phyloP scores from a whole-genome alignment of 2,888 invertebrate genomes.

The Schizaphis graminum region DNA sequence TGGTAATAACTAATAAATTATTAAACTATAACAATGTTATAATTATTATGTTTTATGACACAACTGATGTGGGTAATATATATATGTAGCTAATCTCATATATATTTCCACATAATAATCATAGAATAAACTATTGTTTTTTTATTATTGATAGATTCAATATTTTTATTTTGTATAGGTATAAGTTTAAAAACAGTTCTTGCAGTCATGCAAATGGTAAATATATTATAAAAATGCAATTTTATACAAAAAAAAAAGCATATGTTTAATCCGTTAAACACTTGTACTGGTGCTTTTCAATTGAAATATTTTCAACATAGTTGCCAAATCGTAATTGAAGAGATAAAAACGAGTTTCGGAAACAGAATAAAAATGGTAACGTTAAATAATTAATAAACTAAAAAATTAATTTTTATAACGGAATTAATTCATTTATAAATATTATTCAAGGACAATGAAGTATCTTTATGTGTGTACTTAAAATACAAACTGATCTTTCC shows the following conservation, averaged over 20 bases:
- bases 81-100: not conserved
- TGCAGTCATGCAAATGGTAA: not conserved
- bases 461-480: not conserved
- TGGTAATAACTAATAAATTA: not conserved
- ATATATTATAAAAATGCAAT: not conserved
- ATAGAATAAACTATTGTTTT: not conserved
- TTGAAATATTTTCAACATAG: not conserved
- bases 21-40: not conserved
- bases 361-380: slow-evolving; percentile 28
- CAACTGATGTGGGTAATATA: not conserved
- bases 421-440: slow-evolving; percentile 54
- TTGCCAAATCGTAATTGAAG: slow-evolving; percentile 39
- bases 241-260: not conserved
- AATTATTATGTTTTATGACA: not conserved
- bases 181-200: not conserved
- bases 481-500: not conserved
- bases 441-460: slow-evolving; percentile 43
- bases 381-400: slow-evolving; percentile 16
- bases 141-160: not conserved
- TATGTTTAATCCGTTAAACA: not conserved
- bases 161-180: not conserved
- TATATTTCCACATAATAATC: not conserved
- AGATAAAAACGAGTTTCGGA: slow-evolving; percentile 33
- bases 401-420: slow-evolving; percentile 40
- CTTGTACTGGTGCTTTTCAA: not conserved